These are phyloP conservation scores for Seriola dumerili DNA, from an alignment of 2,113 vertebrate species.

Conservation along the genomic window DNA sequence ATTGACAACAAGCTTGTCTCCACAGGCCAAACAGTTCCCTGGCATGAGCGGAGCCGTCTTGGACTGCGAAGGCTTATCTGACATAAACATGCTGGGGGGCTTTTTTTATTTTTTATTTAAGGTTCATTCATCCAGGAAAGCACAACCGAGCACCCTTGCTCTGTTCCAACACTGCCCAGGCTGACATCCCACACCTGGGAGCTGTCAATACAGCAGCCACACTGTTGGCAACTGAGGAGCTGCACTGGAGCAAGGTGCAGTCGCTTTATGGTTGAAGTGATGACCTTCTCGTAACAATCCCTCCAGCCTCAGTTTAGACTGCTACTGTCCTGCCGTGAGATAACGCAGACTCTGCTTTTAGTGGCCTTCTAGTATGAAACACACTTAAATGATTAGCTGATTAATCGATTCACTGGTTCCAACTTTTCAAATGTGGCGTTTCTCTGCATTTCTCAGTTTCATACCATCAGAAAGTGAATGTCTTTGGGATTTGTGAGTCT, in stretches of 20 bases:
- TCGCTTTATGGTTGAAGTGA: not conserved
- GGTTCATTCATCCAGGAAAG: slow-evolving; percentile 47
- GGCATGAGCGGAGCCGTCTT: slow-evolving; percentile 1
- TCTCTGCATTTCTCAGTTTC: not conserved
- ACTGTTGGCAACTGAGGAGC: not conserved
- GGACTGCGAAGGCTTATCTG: slow-evolving; percentile 24
- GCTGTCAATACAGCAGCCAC: slow-evolving; percentile 26
- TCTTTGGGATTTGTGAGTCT: not conserved
- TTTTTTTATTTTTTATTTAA: slow-evolving; percentile 18
- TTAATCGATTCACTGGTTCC: not conserved
- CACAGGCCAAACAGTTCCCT: slow-evolving; percentile 44
- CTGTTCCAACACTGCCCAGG: slow-evolving; percentile 20
- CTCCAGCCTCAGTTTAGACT: not conserved
- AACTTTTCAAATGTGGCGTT: slow-evolving; percentile 4
- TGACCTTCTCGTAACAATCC: not conserved
- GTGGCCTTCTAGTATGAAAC: not conserved
- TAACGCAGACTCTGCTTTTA: not conserved
- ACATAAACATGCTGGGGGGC: slow-evolving; percentile 13
- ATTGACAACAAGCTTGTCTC: slow-evolving; percentile 47
- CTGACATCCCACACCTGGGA: slow-evolving; percentile 32
- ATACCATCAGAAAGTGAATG: not conserved
- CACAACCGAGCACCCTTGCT: slow-evolving; percentile 11
- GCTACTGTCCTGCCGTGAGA: slow-evolving; percentile 1
- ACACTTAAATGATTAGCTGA: not conserved
- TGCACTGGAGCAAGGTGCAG: slow-evolving; percentile 2